These are phyloP conservation scores for Sprattus sprattus DNA, from an alignment of 2,113 vertebrate species.

Conservation along the genomic window DNA sequence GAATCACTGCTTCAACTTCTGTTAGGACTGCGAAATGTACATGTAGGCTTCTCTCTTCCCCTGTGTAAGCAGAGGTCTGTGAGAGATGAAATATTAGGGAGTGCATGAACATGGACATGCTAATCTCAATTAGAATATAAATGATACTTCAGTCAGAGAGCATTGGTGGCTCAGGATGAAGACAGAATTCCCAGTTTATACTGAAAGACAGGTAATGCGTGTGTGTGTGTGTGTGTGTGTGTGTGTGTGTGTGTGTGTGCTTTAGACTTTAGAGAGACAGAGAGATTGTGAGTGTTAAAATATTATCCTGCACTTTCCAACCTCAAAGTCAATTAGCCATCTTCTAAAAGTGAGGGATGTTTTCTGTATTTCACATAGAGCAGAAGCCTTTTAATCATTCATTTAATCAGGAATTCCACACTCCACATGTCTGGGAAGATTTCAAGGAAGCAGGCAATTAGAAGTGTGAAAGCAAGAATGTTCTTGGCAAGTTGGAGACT, in stretches of 20 bases:
- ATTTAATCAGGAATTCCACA: constrained; percentile 40
- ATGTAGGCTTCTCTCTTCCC: not conserved
- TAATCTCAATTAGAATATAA: not conserved
- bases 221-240: constrained; percentile 4
- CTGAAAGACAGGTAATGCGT: constrained; percentile 9
- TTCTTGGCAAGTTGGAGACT: constrained; percentile 51
- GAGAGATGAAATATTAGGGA: not conserved
- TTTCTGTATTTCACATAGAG: constrained; percentile 53
- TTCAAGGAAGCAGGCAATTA: constrained; percentile 58
- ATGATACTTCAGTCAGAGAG: not conserved
- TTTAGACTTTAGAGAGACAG: no score
- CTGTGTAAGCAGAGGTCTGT: not conserved
- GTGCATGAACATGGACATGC: not conserved
- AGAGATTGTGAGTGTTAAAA: not conserved
- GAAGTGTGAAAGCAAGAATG: constrained; percentile 58
- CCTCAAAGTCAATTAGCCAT: constrained; percentile 53
- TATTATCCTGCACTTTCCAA: constrained; percentile 31
- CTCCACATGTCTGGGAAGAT: constrained; percentile 48
- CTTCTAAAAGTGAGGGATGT: constrained; percentile 50
- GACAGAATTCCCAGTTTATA: constrained; percentile 6
- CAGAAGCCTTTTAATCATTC: constrained; percentile 56
- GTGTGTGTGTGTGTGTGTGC: not conserved
- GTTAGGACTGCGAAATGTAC: not conserved
- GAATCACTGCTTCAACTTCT: not conserved
- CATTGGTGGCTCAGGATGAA: constrained; percentile 9